Conservation (phyloP, 2,797 vertebrate species). For the Pantherophis alleghaniensis region DNA sequence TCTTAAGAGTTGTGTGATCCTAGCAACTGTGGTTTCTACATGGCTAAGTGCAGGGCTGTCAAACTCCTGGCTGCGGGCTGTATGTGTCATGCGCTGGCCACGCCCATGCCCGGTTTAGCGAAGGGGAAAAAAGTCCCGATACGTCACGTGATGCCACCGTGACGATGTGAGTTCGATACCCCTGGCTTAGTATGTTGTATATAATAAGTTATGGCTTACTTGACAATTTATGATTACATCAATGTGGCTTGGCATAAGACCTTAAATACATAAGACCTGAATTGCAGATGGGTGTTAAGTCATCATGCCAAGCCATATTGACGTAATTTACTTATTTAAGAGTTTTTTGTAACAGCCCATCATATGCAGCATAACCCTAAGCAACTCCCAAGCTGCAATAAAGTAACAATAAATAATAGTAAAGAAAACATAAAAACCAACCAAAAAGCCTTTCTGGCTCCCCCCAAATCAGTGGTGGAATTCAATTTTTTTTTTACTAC, state of each 20-base stretch:
- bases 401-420: neutral
- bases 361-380: neutral
- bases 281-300: neutral
- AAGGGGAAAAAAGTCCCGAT: too few relatives aligned
- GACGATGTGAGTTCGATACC: too few relatives aligned
- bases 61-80: too few relatives aligned
- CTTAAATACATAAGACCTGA: neutral
- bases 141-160: accelerated
- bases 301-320: neutral
- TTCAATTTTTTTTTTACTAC: too few relatives aligned
- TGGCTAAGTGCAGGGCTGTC: neutral
- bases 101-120: too few relatives aligned
- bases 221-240: neutral
- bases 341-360: neutral
- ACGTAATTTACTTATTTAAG: neutral
- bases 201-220: neutral
- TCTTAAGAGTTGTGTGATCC: neutral
- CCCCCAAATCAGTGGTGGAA: too few relatives aligned
- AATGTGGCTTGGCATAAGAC: neutral
- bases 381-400: too few relatives aligned
- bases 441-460: neutral
- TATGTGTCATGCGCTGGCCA: too few relatives aligned
- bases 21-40: neutral
- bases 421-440: neutral
- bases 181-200: too few relatives aligned